These are phyloP conservation scores for Scophthalmus maximus DNA, from an alignment of 2,113 vertebrate species.

Conservation along the genomic window DNA sequence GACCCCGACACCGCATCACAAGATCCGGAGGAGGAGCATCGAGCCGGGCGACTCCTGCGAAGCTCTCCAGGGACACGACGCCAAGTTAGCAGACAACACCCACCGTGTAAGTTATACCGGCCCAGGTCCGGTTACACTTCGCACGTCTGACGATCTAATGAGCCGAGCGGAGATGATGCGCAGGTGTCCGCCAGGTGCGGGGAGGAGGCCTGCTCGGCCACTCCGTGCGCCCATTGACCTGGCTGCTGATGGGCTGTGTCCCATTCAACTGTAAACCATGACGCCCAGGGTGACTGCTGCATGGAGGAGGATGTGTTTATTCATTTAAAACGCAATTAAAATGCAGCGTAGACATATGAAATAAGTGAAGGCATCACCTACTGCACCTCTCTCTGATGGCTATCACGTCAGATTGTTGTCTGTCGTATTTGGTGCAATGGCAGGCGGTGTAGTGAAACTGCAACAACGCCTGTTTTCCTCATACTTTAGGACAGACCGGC, in stretches of 20 bases:
- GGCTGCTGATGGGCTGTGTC: conserved; percentile 26
- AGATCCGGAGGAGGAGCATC: conserved; percentile 65
- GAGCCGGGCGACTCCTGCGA: conserved; percentile 76
- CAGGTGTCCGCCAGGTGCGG: conserved; percentile 70
- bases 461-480: conserved; percentile 7
- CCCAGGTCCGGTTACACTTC: conserved; percentile 55
- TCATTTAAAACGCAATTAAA: too few relatives aligned
- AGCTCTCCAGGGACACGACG: conserved; percentile 71
- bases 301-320: too few relatives aligned
- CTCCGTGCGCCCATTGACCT: conserved; percentile 7
- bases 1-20: conserved; percentile 44
- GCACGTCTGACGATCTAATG: conserved; percentile 37
- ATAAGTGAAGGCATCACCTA: neutral
- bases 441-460: neutral
- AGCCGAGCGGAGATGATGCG: conserved; percentile 26
- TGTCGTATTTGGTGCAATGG: conserved; percentile 32
- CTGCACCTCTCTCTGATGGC: neutral
- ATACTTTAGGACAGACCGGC: conserved; percentile 10
- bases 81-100: conserved; percentile 86
- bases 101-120: conserved; percentile 85
- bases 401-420: neutral
- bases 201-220: conserved; percentile 45
- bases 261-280: conserved; percentile 12
- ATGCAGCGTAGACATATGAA: too few relatives aligned
- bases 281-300: too few relatives aligned